Base-by-base conservation (phyloP, 64 coral and sea anemone genomes). In the Anthopleura sola region DNA sequence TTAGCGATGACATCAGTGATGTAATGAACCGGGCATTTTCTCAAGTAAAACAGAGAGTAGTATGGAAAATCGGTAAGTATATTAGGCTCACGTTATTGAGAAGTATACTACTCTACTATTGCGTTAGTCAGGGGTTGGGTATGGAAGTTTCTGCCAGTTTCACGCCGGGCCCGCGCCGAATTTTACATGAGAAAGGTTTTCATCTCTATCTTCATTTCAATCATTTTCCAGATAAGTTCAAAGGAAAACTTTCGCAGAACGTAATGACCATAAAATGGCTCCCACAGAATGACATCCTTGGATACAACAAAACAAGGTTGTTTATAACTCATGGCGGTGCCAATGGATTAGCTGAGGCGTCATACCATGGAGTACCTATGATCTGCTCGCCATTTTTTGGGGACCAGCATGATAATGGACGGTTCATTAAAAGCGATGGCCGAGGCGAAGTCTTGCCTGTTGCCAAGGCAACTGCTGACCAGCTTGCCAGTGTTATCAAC, bases 321-420 rank as follows among this genome's bases (percentile, higher is more conserved):
- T 89, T 89, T 37, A 89, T 89, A n/a, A 81, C 78, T 10, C 87
- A 89, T 46, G 87, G 55, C 2, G 87, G 87, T 83, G 81, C 81
- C 37, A 89, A 89, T 83, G 87, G 87, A 39, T 37, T 89, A 33
- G n/a, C 81, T 17, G 55, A 89, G 44, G 78, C 87, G 1, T 78
- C 32, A 20, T 90, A 84, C 24, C 88, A 90, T 48, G 88, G 88
- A 28, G 88, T 90, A 21, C 88, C 88, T 36, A 90, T 90, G 88
- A 90, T 90, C 68, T 90, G 88, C 53, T 53, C 79, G 9, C 88
- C 88, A 0, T 76, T 84, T 12, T 90, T 84, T 77, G 81, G 60
- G 11, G 88, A 90, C 16, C 88, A 90, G 46, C 74, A 84, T 37
- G 88, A 83, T 36, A 90, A 90, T 78, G 38, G 80, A 24, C n/a